Conservation (phyloP, 2,888 invertebrate genomes). For the Cantharis rufa region DNA sequence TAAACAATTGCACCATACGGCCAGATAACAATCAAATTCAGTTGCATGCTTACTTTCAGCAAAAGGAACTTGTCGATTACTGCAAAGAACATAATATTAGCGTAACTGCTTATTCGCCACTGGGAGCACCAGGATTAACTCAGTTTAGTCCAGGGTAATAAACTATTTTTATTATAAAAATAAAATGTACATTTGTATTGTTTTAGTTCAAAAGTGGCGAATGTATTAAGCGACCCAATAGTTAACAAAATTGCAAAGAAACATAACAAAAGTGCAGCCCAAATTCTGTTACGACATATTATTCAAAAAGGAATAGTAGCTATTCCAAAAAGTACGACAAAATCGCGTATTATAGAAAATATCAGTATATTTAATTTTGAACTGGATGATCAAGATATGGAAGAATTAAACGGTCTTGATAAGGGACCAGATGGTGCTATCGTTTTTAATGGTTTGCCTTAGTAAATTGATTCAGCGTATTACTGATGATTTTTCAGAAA, state of each 20-base stretch:
- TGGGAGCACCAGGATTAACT: conserved; percentile 74
- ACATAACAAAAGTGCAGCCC: conserved; percentile 73
- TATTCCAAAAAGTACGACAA: conserved; percentile 84
- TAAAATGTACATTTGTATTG: neutral
- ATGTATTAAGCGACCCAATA: conserved; percentile 66
- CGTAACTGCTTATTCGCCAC: conserved; percentile 78
- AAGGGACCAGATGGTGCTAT: conserved; percentile 67
- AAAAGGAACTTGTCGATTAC: conserved; percentile 64
- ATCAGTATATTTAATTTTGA: conserved; percentile 75
- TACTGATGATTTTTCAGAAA: neutral
- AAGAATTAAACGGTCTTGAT: conserved; percentile 65
- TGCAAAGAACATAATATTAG: conserved; percentile 68
- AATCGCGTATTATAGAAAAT: conserved; percentile 74
- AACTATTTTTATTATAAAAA: conserved; percentile 19
- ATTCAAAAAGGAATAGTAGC: conserved; percentile 73
- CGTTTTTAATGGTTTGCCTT: conserved; percentile 71
- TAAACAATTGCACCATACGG: conserved; percentile 63
- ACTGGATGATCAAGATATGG: conserved; percentile 66
- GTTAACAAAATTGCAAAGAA: conserved; percentile 56
- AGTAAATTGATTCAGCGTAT: conserved; percentile 52
- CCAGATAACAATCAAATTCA: conserved; percentile 74
- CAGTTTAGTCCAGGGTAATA: conserved; percentile 57
- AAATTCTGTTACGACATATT: conserved; percentile 71
- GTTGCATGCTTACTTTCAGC: conserved; percentile 78
- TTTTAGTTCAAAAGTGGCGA: conserved; percentile 65